These are phyloP conservation scores for Anguilla japonica DNA, from an alignment of 2,113 vertebrate species.

Conservation along the genomic window DNA sequence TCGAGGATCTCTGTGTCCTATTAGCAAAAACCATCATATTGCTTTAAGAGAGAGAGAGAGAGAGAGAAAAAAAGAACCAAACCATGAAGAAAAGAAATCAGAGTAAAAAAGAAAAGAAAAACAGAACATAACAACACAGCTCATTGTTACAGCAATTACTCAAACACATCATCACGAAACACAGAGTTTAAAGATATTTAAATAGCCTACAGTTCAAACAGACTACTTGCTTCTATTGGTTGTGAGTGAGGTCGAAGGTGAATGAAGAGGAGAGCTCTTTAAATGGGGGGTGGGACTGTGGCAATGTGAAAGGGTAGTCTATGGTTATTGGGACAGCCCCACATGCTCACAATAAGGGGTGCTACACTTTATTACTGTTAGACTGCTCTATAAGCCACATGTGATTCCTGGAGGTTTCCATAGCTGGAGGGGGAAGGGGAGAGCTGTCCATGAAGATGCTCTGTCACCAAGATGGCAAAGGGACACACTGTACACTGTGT, in stretches of 20 bases:
- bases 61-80: slow-evolving; percentile 23
- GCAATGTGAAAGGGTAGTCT: slow-evolving; percentile 19
- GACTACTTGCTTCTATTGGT: slow-evolving; percentile 42
- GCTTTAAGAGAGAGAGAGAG: slow-evolving; percentile 44
- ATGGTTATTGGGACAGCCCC: slow-evolving; percentile 38
- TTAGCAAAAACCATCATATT: slow-evolving; percentile 45
- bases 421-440: not conserved
- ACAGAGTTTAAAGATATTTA: slow-evolving; percentile 53
- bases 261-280: slow-evolving; percentile 26
- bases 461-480: slow-evolving; percentile 13
- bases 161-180: slow-evolving; percentile 65
- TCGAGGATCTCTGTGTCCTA: slow-evolving; percentile 39
- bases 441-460: not conserved
- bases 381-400: slow-evolving; percentile 18
- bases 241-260: slow-evolving; percentile 9
- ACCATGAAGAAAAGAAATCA: slow-evolving; percentile 3
- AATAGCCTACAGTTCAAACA: slow-evolving; percentile 51
- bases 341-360: slow-evolving; percentile 39
- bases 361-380: slow-evolving; percentile 28
- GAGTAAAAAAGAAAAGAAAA: slow-evolving; percentile 7
- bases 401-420: slow-evolving; percentile 28
- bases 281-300: not conserved
- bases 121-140: slow-evolving; percentile 51
- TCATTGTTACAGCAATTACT: slow-evolving; percentile 62
- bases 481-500: slow-evolving; percentile 9